Percentiles rank a stretch among this genome's conserved stretches.
Evolutionary conservation across 2,113 vertebrate species (phyloP).

Genomic region (Benitochromis conjunctus): DNA sequence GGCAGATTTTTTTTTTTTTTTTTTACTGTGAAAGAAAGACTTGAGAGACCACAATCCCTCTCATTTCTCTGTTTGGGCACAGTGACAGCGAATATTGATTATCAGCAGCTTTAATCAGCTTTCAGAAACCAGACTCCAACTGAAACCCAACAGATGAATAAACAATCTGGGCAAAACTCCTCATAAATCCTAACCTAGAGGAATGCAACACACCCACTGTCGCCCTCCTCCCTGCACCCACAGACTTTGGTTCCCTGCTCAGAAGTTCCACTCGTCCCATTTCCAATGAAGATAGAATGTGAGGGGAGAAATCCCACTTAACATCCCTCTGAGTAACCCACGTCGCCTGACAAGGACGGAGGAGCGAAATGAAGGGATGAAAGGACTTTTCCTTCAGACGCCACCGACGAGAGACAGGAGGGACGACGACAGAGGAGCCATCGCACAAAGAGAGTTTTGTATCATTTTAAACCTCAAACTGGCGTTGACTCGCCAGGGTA

Average conservation of each 20-base stretch:
- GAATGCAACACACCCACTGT: background rate
- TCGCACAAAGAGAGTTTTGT: slow-evolving; percentile 45
- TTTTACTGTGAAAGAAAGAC: background rate
- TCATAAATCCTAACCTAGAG: background rate
- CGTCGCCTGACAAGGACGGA: background rate
- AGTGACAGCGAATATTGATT: background rate
- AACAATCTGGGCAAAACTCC: background rate
- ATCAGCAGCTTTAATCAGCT: background rate
- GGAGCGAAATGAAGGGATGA: background rate
- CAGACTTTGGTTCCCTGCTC: slow-evolving; percentile 1
- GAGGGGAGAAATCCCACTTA: background rate
- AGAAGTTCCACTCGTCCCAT: background rate
- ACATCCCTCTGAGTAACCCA: background rate
- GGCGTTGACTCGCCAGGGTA: background rate
- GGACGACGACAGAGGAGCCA: background rate
- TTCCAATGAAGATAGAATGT: background rate
- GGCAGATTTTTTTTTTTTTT: background rate
- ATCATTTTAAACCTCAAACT: slow-evolving; percentile 21
- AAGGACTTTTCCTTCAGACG: background rate
- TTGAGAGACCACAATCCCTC: background rate
- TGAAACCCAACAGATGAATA: background rate
- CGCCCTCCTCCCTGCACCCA: background rate
- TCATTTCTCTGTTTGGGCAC: background rate
- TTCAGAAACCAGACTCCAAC: background rate
- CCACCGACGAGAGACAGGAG: background rate